phyloP scores from a whole-genome alignment of 2,113 vertebrate species.

The Athene noctua region DNA sequence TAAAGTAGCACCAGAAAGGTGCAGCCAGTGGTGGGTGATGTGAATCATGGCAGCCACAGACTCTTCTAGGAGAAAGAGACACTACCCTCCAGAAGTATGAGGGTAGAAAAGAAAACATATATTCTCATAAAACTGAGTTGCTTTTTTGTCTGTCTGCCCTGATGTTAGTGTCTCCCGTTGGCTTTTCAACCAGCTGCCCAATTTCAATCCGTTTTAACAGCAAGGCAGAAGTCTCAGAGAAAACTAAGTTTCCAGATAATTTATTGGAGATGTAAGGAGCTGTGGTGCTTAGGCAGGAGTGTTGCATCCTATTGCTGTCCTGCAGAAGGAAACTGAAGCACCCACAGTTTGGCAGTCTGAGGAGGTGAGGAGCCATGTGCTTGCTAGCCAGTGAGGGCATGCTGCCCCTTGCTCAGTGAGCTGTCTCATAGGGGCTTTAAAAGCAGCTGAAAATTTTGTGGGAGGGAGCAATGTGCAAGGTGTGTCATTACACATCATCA shows the following conservation, averaged over 20 bases:
- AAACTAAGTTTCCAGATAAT: not conserved
- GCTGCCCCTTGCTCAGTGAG: not conserved
- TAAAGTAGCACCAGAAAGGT: not conserved
- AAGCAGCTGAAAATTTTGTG: not conserved
- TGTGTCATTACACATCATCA: too few species aligned
- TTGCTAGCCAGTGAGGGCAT: not conserved
- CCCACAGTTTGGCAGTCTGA: not conserved
- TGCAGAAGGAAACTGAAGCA: not conserved
- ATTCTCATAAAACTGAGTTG: not conserved
- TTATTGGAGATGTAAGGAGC: not conserved
- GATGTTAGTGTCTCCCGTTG: not conserved
- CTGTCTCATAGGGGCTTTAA: not conserved
- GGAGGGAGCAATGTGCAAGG: not conserved
- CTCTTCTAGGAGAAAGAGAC: not conserved
- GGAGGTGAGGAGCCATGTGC: fast-evolving
- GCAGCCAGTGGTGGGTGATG: not conserved
- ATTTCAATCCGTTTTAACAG: not conserved
- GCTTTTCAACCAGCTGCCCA: not conserved
- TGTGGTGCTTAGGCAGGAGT: not conserved
- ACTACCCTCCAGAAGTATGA: not conserved
- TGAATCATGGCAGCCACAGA: not conserved
- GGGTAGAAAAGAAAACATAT: not conserved
- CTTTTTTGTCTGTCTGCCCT: not conserved
- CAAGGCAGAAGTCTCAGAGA: not conserved
- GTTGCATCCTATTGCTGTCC: not conserved